Conservation (phyloP, 2,113 vertebrate species). For the Poecile atricapillus region DNA sequence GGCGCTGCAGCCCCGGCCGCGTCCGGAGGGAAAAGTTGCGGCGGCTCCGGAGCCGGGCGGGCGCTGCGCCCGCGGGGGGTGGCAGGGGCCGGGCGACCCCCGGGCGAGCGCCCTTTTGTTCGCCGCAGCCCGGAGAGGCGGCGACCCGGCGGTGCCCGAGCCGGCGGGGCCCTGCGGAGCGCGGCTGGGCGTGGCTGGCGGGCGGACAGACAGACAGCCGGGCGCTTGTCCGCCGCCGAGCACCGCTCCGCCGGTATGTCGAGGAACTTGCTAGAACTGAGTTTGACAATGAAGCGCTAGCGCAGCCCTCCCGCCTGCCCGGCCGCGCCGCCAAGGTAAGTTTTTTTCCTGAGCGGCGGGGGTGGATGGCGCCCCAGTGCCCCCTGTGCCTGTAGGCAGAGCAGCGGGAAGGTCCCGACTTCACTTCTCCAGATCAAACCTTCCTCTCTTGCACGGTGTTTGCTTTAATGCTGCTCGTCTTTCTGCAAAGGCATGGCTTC, state of each 20-base stretch:
- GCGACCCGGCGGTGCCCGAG: neutral
- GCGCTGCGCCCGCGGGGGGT: neutral
- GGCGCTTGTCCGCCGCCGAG: neutral
- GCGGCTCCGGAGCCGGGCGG: neutral
- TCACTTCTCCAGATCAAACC: accelerated
- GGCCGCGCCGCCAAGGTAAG: neutral
- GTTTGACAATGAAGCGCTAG: conserved; percentile 47
- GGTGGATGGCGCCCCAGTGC: neutral
- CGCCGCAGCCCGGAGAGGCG: neutral
- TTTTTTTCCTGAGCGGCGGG: neutral
- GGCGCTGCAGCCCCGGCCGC: neutral
- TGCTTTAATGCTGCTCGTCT: neutral
- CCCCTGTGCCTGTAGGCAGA: accelerated
- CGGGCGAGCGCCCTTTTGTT: conserved; percentile 26
- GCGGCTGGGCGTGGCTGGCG: conserved; percentile 40
- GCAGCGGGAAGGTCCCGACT: neutral
- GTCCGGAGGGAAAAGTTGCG: conserved; percentile 33
- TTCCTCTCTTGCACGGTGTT: too few relatives aligned
- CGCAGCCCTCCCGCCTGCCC: neutral
- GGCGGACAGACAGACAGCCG: neutral
- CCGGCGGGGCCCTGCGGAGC: conserved; percentile 27
- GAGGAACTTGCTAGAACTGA: conserved; percentile 61
- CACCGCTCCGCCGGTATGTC: conserved; percentile 9
- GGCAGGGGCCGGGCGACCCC: neutral
- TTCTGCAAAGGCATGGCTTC: neutral